Evolutionary conservation across 2,888 invertebrate genomes (phyloP).

Genomic region (Megamerina dolium): DNA sequence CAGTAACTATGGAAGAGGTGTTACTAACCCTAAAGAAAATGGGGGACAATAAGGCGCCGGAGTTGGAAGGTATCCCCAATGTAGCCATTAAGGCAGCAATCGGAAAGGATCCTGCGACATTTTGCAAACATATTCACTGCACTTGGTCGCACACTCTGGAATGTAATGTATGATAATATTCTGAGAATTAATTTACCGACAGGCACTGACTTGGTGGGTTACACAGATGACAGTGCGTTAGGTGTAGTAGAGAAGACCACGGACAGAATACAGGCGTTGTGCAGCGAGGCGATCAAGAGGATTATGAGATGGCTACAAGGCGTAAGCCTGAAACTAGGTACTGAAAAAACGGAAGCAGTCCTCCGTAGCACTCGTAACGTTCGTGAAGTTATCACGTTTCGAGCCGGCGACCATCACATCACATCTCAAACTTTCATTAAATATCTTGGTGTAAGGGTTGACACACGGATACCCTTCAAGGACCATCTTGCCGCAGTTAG

Average conservation of each 20-base stretch:
- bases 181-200: conserved; percentile 3
- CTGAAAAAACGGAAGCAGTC: too few relatives aligned
- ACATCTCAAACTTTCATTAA: not conserved
- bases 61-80: conserved; percentile 6
- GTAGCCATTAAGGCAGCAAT: conserved; percentile 6
- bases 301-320: conserved; percentile 1
- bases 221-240: conserved; percentile 15
- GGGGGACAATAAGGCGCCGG: conserved; percentile 5
- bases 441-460: not conserved
- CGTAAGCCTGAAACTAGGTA: not conserved
- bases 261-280: not conserved
- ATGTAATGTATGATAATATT: conserved; percentile 14
- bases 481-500: not conserved
- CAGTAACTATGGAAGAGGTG: not conserved
- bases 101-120: not conserved
- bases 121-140: not conserved
- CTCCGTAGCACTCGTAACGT: conserved; percentile 1
- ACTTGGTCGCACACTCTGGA: conserved; percentile 8
- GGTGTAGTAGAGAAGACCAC: conserved; percentile 6
- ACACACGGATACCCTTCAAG: too few relatives aligned
- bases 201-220: not conserved
- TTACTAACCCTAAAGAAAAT: not conserved
- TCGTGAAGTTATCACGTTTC: not conserved
- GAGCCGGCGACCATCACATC: not conserved
- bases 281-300: not conserved